Evolutionary conservation across 1,140 invertebrate species (phyloP), one percentile per base, ranked within the genome.

Genomic region (Caenorhabditis briggsae): DNA sequence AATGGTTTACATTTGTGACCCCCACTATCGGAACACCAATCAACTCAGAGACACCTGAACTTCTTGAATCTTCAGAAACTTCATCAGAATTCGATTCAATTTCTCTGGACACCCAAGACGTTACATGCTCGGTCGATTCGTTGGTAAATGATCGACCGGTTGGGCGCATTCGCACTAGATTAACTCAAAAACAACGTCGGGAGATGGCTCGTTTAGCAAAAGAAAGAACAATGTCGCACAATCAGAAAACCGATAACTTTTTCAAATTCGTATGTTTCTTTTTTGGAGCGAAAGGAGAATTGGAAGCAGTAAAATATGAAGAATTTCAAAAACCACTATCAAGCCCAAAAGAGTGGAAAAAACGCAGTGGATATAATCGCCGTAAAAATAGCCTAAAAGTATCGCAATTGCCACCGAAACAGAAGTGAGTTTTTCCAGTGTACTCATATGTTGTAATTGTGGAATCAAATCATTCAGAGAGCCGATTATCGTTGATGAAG

Each of bases 1-100:
- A 18, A 2, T 74, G 65, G 65, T 74, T 46, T 12, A 65, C 18
- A 16, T 74, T 74, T n/a, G 23, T 25, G 12, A 48, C 16, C 20
- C 65, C 65, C 18, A 46, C 11, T n/a, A 74, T 74, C 5, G 65
- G 41, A 74, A 7, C 65, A 48, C 18, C 43, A 74, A 74, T n/a
- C n/a, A 5, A 11, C 9, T 16, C 9, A 7, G 43, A 46, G 14
- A 5, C n/a, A 20, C 23, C 25, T 9, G 16, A 11, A 33, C 1
- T 33, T 33, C 33, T 33, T 33, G 33, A 33, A 33, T 33, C 33
- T 33, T 33, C 33, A 33, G 33, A 33, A 33, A 33, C 33, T 33
- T 33, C 33, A 33, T 33, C 33, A 33, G 33, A 33, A 33, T 33
- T 33, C 3, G 33, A 33, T 33, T 33, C 33, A 33, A 33, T 33